Conservation (phyloP, 2,113 vertebrate species). For the Nycticryphes semicollaris region DNA sequence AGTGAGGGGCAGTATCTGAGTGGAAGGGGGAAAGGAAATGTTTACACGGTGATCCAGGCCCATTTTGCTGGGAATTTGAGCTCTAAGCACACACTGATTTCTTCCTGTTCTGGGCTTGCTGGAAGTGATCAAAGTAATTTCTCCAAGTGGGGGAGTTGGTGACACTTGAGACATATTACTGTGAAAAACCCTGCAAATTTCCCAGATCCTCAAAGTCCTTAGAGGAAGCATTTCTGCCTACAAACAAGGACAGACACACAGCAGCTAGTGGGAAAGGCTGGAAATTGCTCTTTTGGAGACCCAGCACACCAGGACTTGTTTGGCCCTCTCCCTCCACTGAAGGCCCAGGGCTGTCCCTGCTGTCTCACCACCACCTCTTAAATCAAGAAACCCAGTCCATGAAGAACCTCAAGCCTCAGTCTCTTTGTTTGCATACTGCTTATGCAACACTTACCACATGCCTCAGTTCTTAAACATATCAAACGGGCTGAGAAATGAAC, state of each 20-base stretch:
- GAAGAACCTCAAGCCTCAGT: neutral
- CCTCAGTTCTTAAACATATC: neutral
- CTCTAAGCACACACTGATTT: neutral
- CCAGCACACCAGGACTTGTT: neutral
- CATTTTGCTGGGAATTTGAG: neutral
- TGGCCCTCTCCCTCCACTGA: neutral
- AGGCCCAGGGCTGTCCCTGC: neutral
- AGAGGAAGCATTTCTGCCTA: neutral
- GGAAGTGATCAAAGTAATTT: neutral
- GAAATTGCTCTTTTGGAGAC: neutral
- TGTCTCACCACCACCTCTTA: neutral
- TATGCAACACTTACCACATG: rapidly evolving
- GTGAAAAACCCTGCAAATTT: neutral
- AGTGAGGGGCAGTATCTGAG: neutral
- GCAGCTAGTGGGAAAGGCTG: neutral
- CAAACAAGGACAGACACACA: neutral
- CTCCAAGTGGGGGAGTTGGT: neutral
- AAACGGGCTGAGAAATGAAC: neutral
- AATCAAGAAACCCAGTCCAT: neutral
- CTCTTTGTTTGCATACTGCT: neutral
- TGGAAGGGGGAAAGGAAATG: neutral
- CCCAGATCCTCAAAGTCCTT: neutral
- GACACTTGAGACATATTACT: neutral
- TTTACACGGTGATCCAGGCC: neutral
- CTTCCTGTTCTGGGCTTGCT: neutral